A percentile compares a stretch with the other conserved stretches of the same genome.
These are phyloP conservation scores for Parambassis ranga DNA, from an alignment of 2,797 vertebrate genomes.

Conservation along the genomic window DNA sequence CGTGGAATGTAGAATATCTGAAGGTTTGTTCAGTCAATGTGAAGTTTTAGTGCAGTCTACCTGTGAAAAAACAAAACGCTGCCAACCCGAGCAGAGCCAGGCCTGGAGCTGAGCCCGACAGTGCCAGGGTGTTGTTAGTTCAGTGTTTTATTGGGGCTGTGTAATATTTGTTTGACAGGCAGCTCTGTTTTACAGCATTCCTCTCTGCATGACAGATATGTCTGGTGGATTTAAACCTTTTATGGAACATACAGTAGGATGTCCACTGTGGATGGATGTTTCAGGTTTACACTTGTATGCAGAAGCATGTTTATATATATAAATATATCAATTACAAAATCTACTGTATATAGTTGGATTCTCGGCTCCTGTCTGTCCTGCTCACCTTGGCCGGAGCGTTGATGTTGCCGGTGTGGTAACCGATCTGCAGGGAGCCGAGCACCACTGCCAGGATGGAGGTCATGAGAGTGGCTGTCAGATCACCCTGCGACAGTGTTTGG, in stretches of 20 bases:
- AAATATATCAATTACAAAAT: no score
- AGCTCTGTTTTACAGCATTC: neutral
- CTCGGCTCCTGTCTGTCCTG: neutral
- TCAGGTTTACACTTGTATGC: neutral
- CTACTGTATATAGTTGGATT: no score
- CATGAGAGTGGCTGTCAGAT: slow-evolving; percentile 74
- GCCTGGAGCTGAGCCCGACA: slow-evolving; percentile 19
- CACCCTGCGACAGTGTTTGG: slow-evolving; percentile 52
- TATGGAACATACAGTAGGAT: neutral
- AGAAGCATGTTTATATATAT: no score
- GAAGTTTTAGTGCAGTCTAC: neutral
- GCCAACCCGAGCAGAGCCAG: neutral
- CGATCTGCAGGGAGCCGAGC: slow-evolving; percentile 82
- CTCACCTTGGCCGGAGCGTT: slow-evolving; percentile 83
- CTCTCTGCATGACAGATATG: neutral
- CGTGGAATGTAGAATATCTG: neutral
- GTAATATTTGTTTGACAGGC: slow-evolving; percentile 51
- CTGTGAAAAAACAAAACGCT: slow-evolving; percentile 25
- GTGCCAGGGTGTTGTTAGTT: slow-evolving; percentile 34
- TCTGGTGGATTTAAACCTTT: neutral
- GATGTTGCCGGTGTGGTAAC: slow-evolving; percentile 84
- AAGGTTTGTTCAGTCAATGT: neutral
- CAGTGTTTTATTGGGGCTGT: slow-evolving; percentile 48
- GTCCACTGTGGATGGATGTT: neutral
- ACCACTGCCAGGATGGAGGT: slow-evolving; percentile 78